Conservation (phyloP, 2,888 invertebrate species). For the Halocaridina rubra region DNA sequence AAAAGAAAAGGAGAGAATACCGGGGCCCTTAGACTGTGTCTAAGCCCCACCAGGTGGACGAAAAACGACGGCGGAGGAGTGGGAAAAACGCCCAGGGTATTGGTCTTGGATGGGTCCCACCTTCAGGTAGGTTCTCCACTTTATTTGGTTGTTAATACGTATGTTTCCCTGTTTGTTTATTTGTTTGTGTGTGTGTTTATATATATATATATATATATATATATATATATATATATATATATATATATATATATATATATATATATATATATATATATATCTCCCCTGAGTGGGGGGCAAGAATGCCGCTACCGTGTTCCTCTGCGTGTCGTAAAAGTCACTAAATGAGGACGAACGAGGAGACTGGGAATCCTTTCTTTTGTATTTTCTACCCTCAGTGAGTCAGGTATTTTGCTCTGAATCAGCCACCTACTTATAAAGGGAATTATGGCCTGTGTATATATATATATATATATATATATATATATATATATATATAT, state of each 20-base stretch:
- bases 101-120: background rate
- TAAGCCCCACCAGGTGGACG: background rate
- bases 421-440: background rate
- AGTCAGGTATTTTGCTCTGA: background rate
- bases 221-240: conserved; percentile 1
- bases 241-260: no score
- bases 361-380: no score
- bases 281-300: no score
- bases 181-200: conserved; percentile 17
- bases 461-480: no score
- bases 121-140: background rate
- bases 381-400: no score
- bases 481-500: no score
- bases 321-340: no score
- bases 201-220: conserved; percentile 12
- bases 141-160: background rate
- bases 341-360: no score
- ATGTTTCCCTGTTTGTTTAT: conserved; percentile 3
- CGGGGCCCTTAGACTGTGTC: background rate
- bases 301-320: no score
- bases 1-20: background rate
- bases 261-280: no score
- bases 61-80: background rate
- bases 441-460: no score
- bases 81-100: background rate